Base-by-base conservation (phyloP, 2,888 invertebrate genomes). In the Prenolepis imparis region DNA sequence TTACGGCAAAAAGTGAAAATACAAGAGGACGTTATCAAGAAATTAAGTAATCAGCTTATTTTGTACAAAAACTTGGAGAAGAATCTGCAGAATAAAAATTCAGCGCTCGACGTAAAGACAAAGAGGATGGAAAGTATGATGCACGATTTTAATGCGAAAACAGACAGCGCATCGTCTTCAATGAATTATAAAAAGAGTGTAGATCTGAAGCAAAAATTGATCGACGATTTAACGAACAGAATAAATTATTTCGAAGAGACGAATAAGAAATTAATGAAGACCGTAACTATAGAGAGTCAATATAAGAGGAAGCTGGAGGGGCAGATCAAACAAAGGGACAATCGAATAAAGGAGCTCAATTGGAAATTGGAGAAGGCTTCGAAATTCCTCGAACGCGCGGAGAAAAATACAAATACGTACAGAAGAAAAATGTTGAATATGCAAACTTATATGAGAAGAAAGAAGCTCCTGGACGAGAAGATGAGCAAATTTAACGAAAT, bases 341-440 rank as follows among this genome's bases (percentile, higher is more conserved):
- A 92, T 87, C 89, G 88, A 28, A 94, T 94, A 78, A 94, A 94
- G 78, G 94, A 94, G 55, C 86, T 94, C 11, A 93, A 94, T 44
- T 93, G 94, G 94, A 94, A 94, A 78, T 85, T 94, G 15, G 92
- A 92, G 15, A 94, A 93, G 73, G 94, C 94, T 0, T 93, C 94
- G 0, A 94, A 94, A 72, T 93, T 91, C 78, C 92, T 94, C 5
- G 94, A 94, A n/a, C 89, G 94, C 44, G 92, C 94, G 11, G 93
- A 93, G 81, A 93, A 92, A 59, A 94, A 94, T 77, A 90, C 92
- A 0, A 93, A 92, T 32, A 94, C 92, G 0, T 94, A 93, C 52
- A 91, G 90, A 39, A 91, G 91, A 41, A 94, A 93, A 82, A 92
- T 94, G 91, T 86, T 92, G 11, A 92, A 89, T 21, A 92, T 94